Evolutionary conservation across 2,797 vertebrate species (phyloP).

Genomic region (Chromis chromis): DNA sequence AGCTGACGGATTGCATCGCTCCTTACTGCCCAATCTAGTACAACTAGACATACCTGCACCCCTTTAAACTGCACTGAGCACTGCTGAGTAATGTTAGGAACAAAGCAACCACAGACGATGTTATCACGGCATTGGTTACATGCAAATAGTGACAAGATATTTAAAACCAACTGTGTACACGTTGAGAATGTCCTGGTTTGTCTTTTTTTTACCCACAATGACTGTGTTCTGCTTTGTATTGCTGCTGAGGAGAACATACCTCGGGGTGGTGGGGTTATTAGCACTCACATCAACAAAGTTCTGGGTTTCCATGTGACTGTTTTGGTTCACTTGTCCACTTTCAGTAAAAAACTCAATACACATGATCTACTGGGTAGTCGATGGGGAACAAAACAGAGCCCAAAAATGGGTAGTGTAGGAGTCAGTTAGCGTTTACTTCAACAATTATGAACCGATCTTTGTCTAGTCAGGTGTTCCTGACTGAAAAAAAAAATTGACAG

Average conservation of each 20-base stretch:
- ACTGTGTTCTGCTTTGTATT: no score
- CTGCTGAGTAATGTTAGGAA: conserved; percentile 14
- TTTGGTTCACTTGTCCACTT: not conserved
- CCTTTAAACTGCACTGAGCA: not conserved
- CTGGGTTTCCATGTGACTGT: no score
- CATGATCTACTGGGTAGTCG: not conserved
- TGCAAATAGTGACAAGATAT: not conserved
- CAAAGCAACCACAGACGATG: not conserved
- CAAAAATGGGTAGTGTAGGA: not conserved
- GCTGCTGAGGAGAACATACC: no score
- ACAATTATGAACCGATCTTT: no score
- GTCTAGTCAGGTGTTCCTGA: no score
- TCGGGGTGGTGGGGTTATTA: no score
- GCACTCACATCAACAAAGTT: no score
- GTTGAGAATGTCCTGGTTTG: not conserved
- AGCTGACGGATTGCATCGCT: conserved; percentile 1
- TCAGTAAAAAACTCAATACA: not conserved
- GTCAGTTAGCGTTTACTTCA: no score
- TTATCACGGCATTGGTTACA: not conserved
- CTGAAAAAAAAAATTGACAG: no score
- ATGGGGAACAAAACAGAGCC: not conserved
- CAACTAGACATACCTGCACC: conserved; percentile 33
- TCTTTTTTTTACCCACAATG: not conserved
- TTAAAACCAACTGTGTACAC: not conserved
- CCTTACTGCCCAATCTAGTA: conserved; percentile 8